A percentile compares a stretch with the other conserved stretches of the same genome.
phyloP scores from a whole-genome alignment of 2,888 invertebrate genomes.

The Ichneumon xanthorius region DNA sequence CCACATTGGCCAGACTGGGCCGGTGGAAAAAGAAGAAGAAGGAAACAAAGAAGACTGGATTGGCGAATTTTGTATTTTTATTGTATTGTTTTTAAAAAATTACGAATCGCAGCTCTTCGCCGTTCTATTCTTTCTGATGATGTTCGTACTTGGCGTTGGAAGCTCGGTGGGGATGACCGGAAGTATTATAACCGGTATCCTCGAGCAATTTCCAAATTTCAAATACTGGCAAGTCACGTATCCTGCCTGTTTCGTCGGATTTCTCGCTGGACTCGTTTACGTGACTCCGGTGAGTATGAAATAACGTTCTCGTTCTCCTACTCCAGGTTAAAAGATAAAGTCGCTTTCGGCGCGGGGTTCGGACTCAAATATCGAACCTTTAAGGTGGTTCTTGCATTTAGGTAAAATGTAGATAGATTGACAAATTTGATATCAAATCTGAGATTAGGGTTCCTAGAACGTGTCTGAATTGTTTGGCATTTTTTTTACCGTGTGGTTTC shows the following conservation, averaged over 20 bases:
- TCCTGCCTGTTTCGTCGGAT: constrained; percentile 86
- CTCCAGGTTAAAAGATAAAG: no score
- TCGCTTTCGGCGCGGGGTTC: neutral
- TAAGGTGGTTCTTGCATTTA: no score
- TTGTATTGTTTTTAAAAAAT: neutral
- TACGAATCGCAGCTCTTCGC: constrained; percentile 90
- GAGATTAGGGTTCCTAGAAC: no score
- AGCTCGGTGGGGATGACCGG: constrained; percentile 90
- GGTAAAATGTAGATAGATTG: no score
- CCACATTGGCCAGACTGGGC: no score
- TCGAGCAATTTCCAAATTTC: constrained; percentile 89
- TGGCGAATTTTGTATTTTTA: neutral
- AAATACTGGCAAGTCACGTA: constrained; percentile 88
- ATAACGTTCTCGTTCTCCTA: no score
- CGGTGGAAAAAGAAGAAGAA: no score
- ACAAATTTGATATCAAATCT: no score
- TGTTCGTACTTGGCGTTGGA: constrained; percentile 91
- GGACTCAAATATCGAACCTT: neutral
- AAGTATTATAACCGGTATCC: constrained; percentile 89
- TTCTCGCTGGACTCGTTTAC: constrained; percentile 89
- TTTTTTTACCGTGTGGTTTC: no score
- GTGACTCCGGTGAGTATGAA: constrained; percentile 89
- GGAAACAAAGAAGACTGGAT: no score
- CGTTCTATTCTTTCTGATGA: constrained; percentile 93
- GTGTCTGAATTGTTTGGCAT: no score